These are phyloP conservation scores for Leptinotarsa tumamoca DNA, from an alignment of 2,888 invertebrate species.

Conservation along the genomic window DNA sequence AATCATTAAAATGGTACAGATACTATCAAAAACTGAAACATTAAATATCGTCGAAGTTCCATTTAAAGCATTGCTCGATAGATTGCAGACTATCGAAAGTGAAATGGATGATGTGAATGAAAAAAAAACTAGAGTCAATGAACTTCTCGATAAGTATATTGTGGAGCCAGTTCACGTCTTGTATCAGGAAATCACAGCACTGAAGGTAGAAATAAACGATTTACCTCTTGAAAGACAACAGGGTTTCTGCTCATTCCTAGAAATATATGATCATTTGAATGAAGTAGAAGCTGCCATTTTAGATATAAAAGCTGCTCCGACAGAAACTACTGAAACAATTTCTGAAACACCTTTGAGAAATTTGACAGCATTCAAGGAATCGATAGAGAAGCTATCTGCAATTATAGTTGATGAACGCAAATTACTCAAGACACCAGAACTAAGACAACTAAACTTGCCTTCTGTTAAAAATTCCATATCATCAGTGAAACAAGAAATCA, in stretches of 20 bases:
- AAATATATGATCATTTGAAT: conserved; percentile 27
- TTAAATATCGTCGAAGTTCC: conserved; percentile 26
- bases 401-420: conserved; percentile 42
- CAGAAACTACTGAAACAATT: conserved; percentile 30
- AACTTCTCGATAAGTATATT: conserved; percentile 25
- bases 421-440: conserved; percentile 39
- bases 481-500: conserved; percentile 43
- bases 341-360: conserved; percentile 18
- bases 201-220: conserved; percentile 40
- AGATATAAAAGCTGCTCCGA: conserved; percentile 19
- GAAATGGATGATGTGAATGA: background rate
- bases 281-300: conserved; percentile 26
- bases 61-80: conserved; percentile 33
- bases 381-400: conserved; percentile 47
- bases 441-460: conserved; percentile 39
- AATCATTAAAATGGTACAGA: conserved; percentile 14
- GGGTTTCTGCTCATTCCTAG: conserved; percentile 42
- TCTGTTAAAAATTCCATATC: conserved; percentile 41
- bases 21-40: conserved; percentile 15
- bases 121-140: conserved; percentile 27
- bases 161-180: conserved; percentile 30
- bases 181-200: conserved; percentile 33
- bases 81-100: conserved; percentile 25
- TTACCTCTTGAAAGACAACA: conserved; percentile 36
- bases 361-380: conserved; percentile 40